Evolutionary conservation across 2,113 vertebrate genomes (phyloP).

Genomic region (Diadophis punctatus): DNA sequence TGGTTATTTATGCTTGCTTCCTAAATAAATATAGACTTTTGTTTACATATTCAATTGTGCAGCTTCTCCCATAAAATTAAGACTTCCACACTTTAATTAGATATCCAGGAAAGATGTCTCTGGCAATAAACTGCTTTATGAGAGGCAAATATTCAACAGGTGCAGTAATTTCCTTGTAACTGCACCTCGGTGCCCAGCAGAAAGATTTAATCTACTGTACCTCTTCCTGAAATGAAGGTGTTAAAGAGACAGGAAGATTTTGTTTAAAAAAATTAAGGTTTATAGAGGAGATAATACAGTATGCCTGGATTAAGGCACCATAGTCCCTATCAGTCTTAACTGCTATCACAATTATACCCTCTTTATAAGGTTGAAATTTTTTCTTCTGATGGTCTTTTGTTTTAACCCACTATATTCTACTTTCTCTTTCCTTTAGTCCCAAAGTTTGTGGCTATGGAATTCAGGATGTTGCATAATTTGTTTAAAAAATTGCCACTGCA

Average conservation of each 20-base stretch:
- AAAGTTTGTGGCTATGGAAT: not conserved
- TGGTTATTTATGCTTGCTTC: not conserved
- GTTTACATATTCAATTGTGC: not conserved
- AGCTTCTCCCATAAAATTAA: not conserved
- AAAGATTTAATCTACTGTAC: not conserved
- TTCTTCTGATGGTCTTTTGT: not conserved
- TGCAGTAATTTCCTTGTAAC: not conserved
- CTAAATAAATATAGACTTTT: not conserved
- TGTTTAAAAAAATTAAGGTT: not conserved
- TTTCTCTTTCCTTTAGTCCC: not conserved
- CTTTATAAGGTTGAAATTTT: not conserved
- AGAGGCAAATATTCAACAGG: not conserved
- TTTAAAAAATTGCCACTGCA: not conserved
- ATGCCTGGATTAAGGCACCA: not conserved
- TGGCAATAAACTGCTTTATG: not conserved
- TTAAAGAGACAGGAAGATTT: not conserved
- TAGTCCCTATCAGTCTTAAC: not conserved
- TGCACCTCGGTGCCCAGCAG: not conserved
- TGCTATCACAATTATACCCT: not conserved
- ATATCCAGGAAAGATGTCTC: not conserved
- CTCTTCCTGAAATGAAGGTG: not conserved
- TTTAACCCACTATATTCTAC: not conserved
- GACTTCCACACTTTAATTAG: not conserved
- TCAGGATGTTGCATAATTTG: conserved; percentile 17
- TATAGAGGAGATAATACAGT: not conserved